Percentiles rank a stretch among this genome's conserved stretches.
phyloP scores from a whole-genome alignment of 2,888 invertebrate species.

The Andrena dorsata region DNA sequence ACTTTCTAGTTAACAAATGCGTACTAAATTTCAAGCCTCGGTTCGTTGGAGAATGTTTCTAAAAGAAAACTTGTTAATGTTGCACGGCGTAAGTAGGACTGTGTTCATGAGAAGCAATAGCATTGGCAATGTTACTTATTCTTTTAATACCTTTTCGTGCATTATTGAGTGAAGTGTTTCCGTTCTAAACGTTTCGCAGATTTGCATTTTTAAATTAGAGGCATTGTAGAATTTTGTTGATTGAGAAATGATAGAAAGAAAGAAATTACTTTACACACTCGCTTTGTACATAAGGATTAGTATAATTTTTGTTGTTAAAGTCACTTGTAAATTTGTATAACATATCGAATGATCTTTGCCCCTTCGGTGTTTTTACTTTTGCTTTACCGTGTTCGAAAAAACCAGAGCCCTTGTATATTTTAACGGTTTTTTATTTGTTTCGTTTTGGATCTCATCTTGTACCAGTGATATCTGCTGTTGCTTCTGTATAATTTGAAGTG shows the following conservation, averaged over 20 bases:
- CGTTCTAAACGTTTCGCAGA: constrained; percentile 33
- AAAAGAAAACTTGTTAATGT: constrained; percentile 30
- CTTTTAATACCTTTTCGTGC: constrained; percentile 16
- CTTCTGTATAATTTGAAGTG: constrained; percentile 65
- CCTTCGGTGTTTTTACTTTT: constrained; percentile 23
- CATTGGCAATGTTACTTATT: constrained; percentile 48
- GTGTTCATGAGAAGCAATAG: constrained; percentile 67
- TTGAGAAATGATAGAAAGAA: constrained; percentile 1
- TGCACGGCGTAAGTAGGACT: constrained; percentile 45
- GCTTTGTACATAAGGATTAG: constrained; percentile 6
- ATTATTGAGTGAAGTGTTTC: constrained; percentile 40
- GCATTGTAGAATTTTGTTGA: constrained; percentile 30
- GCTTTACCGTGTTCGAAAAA: neutral
- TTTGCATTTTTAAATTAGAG: constrained; percentile 29
- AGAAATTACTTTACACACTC: neutral
- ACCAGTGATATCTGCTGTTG: constrained; percentile 67
- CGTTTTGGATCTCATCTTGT: constrained; percentile 34
- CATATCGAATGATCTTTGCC: neutral
- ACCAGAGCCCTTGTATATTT: neutral
- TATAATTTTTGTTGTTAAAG: constrained; percentile 19
- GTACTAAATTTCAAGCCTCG: neutral
- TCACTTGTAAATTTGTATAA: neutral
- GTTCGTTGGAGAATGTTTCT: neutral
- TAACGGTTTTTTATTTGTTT: constrained; percentile 5
- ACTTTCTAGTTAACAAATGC: neutral